Conservation (phyloP, 2,888 invertebrate species). For the Pachliopta kotzebuea region DNA sequence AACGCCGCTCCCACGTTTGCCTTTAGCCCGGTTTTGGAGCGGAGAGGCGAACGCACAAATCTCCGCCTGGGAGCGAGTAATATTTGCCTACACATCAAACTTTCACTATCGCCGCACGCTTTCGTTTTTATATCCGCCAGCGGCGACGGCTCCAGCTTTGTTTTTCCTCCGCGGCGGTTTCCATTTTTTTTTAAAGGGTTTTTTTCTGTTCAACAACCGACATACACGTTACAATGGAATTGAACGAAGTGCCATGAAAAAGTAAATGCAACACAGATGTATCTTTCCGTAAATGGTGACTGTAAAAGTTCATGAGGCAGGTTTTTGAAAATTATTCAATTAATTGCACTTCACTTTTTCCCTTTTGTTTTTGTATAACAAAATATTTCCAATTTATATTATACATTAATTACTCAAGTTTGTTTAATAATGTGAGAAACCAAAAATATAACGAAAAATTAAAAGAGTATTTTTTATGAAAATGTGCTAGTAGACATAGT, state of each 20-base stretch:
- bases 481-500: no score
- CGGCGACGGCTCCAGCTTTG: slow-evolving; percentile 60
- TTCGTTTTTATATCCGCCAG: slow-evolving; percentile 76
- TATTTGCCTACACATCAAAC: slow-evolving; percentile 81
- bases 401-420: no score
- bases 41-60: slow-evolving; percentile 71
- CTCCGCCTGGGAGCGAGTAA: slow-evolving; percentile 72
- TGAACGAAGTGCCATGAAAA: slow-evolving; percentile 2
- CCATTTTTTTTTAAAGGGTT: slow-evolving; percentile 45
- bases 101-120: slow-evolving; percentile 77
- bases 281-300: no score
- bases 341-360: no score
- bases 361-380: no score
- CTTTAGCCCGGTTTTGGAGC: slow-evolving; percentile 63
- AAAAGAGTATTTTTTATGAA: no score
- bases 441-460: no score
- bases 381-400: no score
- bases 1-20: slow-evolving; percentile 50
- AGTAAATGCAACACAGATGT: background rate
- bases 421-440: no score
- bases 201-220: slow-evolving; percentile 34
- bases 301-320: no score
- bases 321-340: no score
- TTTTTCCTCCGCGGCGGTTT: slow-evolving; percentile 50
- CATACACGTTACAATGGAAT: slow-evolving; percentile 3